A percentile compares a stretch with the other conserved stretches of the same genome.
Conservation (phyloP, 2,888 invertebrate species). For the Tipula helvola region DNA sequence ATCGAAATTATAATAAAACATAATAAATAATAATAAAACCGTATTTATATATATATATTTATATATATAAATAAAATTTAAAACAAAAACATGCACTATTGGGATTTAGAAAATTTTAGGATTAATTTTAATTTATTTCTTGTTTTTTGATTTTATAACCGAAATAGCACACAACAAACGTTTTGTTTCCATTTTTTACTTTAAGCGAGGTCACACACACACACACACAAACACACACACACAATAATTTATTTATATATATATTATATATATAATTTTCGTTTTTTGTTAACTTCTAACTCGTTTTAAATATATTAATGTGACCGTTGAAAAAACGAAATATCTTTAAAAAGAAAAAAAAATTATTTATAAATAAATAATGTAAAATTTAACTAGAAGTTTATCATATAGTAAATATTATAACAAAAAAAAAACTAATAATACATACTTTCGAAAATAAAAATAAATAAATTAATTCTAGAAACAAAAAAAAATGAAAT, state of each 20-base stretch:
- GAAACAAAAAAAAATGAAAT: not conserved
- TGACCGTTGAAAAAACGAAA: not conserved
- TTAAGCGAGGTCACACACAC: not conserved
- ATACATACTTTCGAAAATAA: slow-evolving; percentile 9
- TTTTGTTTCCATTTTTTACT: not conserved
- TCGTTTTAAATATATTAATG: not conserved
- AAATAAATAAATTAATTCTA: slow-evolving; percentile 12
- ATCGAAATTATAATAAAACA: not conserved
- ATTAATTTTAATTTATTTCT: not conserved
- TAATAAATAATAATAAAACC: not conserved
- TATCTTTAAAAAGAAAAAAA: slow-evolving; percentile 9
- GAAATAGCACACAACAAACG: not conserved
- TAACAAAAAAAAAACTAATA: slow-evolving; percentile 4
- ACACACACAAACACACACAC: not conserved
- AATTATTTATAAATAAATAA: slow-evolving; percentile 4
- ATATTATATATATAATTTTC: not conserved
- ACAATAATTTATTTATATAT: not conserved
- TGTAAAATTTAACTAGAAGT: not conserved
- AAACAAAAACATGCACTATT: slow-evolving; percentile 10
- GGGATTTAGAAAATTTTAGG: slow-evolving; percentile 9
- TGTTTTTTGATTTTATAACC: not conserved
- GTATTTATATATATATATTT: slow-evolving; percentile 6
- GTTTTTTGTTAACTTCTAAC: not conserved
- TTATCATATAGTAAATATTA: not conserved
- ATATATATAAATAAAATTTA: slow-evolving; percentile 9